Evolutionary conservation across 2,113 vertebrate genomes (phyloP).

Genomic region (Pitta sordida): DNA sequence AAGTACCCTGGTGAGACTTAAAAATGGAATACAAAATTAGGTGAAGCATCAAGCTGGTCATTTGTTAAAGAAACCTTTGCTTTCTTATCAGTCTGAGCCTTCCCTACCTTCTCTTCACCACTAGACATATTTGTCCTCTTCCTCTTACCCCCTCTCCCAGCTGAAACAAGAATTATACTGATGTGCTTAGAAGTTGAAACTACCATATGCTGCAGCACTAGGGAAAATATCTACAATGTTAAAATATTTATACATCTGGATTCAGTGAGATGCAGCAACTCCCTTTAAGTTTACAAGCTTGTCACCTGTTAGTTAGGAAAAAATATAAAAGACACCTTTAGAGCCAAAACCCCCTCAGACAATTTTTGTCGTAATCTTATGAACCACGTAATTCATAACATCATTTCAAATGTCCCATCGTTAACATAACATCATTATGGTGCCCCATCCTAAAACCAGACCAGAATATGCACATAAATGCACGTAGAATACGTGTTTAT

Average conservation of each 20-base stretch:
- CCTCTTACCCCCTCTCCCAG: neutral
- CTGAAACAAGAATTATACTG: neutral
- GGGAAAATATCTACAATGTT: constrained; percentile 17
- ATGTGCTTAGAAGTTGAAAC: constrained; percentile 5
- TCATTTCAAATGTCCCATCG: too few relatives aligned
- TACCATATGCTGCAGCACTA: neutral
- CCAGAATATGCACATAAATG: neutral
- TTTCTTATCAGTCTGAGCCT: neutral
- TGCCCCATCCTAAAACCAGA: neutral
- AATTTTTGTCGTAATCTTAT: neutral
- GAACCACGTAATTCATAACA: neutral
- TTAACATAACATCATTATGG: neutral
- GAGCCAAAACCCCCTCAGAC: neutral
- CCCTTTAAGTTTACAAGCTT: constrained; percentile 54
- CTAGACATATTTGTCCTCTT: neutral
- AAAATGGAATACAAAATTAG: constrained; percentile 20
- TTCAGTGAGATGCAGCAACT: constrained; percentile 16
- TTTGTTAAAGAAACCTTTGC: constrained; percentile 26
- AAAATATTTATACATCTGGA: constrained; percentile 60
- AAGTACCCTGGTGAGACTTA: neutral
- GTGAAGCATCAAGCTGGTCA: neutral
- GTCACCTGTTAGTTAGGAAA: constrained; percentile 8
- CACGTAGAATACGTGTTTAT: neutral
- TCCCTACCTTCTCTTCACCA: neutral
- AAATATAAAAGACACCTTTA: neutral